These are phyloP conservation scores for Pomatostomus ruficeps DNA, from an alignment of 2,113 vertebrate genomes.

Conservation along the genomic window DNA sequence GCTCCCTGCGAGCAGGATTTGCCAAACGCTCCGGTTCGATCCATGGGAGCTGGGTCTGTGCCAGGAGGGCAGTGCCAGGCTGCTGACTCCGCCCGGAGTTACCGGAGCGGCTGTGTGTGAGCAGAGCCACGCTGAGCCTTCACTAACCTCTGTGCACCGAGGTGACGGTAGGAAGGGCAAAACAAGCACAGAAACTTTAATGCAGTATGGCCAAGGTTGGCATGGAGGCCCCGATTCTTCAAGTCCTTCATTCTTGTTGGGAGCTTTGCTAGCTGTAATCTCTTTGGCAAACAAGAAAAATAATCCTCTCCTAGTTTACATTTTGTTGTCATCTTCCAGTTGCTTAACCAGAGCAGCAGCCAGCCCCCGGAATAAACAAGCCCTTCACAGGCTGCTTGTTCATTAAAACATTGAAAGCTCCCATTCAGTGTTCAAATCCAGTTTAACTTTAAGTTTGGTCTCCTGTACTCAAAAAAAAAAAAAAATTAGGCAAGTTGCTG, in stretches of 20 bases:
- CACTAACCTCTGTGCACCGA: background rate
- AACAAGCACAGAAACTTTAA: background rate
- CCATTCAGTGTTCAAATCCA: background rate
- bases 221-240: background rate
- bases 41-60: background rate
- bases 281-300: background rate
- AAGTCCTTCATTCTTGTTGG: background rate
- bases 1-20: fast-evolving
- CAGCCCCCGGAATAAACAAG: background rate
- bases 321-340: background rate
- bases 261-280: background rate
- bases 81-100: fast-evolving
- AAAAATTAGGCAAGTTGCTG: background rate
- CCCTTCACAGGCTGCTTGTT: background rate
- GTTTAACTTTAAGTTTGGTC: background rate
- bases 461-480: background rate
- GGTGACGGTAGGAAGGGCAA: background rate
- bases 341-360: background rate
- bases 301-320: background rate
- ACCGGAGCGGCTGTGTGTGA: fast-evolving
- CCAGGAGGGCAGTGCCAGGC: background rate
- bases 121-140: fast-evolving
- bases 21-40: fast-evolving
- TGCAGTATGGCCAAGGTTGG: background rate
- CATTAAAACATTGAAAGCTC: background rate